Percentiles rank a stretch among this genome's conserved stretches.
These are phyloP conservation scores for Drosophila fuyamai DNA, from an alignment of 1,140 invertebrate species.

Conservation along the genomic window DNA sequence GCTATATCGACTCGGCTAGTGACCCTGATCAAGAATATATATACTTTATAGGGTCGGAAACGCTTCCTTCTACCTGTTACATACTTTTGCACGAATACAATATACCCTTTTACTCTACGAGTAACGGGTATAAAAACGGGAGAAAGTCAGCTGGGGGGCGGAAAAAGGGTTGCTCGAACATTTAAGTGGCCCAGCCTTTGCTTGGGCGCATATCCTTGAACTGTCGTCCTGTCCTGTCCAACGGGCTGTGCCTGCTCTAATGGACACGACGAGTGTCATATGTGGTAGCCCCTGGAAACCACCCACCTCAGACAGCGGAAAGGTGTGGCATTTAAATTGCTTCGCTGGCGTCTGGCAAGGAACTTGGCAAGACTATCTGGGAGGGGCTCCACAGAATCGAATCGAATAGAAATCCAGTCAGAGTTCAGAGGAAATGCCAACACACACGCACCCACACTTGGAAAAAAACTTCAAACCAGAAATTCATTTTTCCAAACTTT, in stretches of 20 bases:
- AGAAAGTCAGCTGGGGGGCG: conserved; percentile 15
- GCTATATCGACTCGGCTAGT: no score
- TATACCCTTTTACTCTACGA: no score
- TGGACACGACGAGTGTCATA: conserved; percentile 64
- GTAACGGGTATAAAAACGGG: no score
- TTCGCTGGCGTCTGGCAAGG: conserved; percentile 67
- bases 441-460: conserved; percentile 55
- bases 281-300: conserved; percentile 40
- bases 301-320: conserved; percentile 35
- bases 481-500: no score
- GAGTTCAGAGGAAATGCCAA: conserved; percentile 52
- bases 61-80: no score
- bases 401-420: conserved; percentile 57
- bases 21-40: no score
- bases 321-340: conserved; percentile 82
- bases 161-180: conserved; percentile 39
- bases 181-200: conserved; percentile 65
- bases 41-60: no score
- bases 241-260: conserved; percentile 31
- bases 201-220: conserved; percentile 66
- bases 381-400: conserved; percentile 54
- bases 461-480: background rate
- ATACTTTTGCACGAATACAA: no score
- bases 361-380: conserved; percentile 55
- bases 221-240: conserved; percentile 56